Evolutionary conservation across 2,888 invertebrate genomes (phyloP), one percentile per base, ranked within the genome.

Genomic region (Eupithecia dodoneata): DNA sequence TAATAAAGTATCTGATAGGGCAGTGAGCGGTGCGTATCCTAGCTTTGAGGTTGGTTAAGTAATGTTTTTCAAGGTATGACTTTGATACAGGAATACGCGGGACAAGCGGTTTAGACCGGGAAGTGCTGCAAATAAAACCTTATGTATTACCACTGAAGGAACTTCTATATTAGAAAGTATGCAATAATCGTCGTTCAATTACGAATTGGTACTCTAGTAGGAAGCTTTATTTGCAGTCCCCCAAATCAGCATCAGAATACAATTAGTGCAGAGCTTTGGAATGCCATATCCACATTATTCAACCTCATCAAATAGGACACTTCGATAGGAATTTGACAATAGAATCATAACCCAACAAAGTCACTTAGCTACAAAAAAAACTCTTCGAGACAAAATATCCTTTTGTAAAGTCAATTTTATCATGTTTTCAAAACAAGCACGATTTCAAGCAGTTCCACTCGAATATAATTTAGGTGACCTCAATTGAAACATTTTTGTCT

Each of bases 11-110:
- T 13, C 18, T 73, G 71, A 73, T 67, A 69, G 85, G 88, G 88
- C 89, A 89, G 90, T 88, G 76, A 76, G 70, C 59, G 71, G 30
- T 71, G 15, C n/a, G n/a, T 49, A 67, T 44, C 42, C 47, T 12
- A 47, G n/a, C 15, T 59, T 47, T 63, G 49, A 73, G 69, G 47
- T 72, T 72, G 49, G 47, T 72, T 72, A 42, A 72, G 30, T 47
- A 70, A 76, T 69, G 63, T 59, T 49, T 63, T 10, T 7, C 7
- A 2, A 42, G 42, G 7, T 72, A 13, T 45, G 89, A 90, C 42
- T 66, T 66, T n/a, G 87, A 83, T 74, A 72, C 30, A 63, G 71
- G 73, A 70, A 65, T 72, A 80, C 69, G 71, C 77, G 71, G 66
- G 13, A 7, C 15, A 42, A 42, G 55, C 55, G 9, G 55, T 18